These are phyloP conservation scores for Egretta garzetta DNA, from an alignment of 2,113 vertebrate species.

Conservation along the genomic window DNA sequence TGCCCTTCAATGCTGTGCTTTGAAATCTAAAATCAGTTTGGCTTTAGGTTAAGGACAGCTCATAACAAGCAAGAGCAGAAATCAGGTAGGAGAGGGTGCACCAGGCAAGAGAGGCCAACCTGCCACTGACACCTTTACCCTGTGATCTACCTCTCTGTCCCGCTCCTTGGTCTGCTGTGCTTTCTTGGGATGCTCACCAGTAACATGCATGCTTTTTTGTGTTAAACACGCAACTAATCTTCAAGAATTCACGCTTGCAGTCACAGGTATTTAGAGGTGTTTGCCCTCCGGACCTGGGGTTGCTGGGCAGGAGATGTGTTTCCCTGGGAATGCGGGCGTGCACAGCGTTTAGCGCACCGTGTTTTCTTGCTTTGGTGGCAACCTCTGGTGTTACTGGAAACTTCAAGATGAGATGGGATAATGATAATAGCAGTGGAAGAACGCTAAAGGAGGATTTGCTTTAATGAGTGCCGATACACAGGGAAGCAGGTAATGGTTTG, in stretches of 20 bases:
- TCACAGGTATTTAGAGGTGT: background rate
- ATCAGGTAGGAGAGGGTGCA: background rate
- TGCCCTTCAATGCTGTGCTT: background rate
- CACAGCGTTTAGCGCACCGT: fast-evolving
- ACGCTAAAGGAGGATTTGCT: background rate
- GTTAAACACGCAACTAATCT: background rate
- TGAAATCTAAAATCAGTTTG: background rate
- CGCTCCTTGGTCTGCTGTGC: background rate
- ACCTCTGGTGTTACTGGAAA: background rate
- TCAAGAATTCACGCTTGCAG: background rate
- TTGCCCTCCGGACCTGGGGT: background rate
- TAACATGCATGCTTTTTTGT: fast-evolving
- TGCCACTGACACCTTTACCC: background rate
- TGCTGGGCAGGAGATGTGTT: background rate
- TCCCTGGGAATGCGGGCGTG: background rate
- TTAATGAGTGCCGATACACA: background rate
- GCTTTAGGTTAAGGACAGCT: background rate
- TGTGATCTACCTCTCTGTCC: fast-evolving
- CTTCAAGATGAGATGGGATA: background rate
- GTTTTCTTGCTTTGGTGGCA: background rate
- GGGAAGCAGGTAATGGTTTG: background rate
- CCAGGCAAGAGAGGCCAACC: background rate
- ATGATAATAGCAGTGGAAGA: background rate
- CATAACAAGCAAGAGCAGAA: background rate
- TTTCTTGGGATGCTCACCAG: background rate